A percentile compares a stretch with the other conserved stretches of the same genome.
These are phyloP conservation scores for Stenodera caucasica DNA, from an alignment of 2,888 invertebrate species.

Conservation along the genomic window DNA sequence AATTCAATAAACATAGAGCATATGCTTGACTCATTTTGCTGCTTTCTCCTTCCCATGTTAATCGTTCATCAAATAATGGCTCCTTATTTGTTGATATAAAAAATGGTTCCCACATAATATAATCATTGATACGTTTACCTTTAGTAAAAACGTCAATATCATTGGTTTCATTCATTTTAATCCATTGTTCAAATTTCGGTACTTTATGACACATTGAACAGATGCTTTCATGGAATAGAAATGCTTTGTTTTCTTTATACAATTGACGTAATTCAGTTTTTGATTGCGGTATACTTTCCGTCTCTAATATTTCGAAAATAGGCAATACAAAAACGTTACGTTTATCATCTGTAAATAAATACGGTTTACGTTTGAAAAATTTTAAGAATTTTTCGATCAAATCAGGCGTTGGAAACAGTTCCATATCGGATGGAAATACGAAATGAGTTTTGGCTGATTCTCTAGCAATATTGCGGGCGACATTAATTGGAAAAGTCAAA, in stretches of 20 bases:
- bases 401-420: constrained; percentile 32
- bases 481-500: constrained; percentile 36
- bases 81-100: constrained; percentile 46
- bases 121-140: constrained; percentile 36
- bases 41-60: constrained; percentile 48
- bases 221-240: constrained; percentile 40
- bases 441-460: constrained; percentile 32
- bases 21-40: constrained; percentile 44
- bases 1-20: constrained; percentile 39
- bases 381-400: constrained; percentile 29
- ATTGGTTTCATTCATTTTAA: constrained; percentile 27
- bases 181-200: constrained; percentile 32
- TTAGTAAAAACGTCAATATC: constrained; percentile 39
- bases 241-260: constrained; percentile 39
- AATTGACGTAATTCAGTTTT: constrained; percentile 40
- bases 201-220: constrained; percentile 37
- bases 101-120: constrained; percentile 46
- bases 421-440: constrained; percentile 37
- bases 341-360: constrained; percentile 13
- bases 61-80: constrained; percentile 46
- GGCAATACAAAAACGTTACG: constrained; percentile 18
- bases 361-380: constrained; percentile 21
- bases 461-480: constrained; percentile 35
- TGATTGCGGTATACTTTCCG: constrained; percentile 37
- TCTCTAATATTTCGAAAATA: constrained; percentile 6